Conservation (phyloP, 2,113 vertebrate species). For the Paralichthys olivaceus region DNA sequence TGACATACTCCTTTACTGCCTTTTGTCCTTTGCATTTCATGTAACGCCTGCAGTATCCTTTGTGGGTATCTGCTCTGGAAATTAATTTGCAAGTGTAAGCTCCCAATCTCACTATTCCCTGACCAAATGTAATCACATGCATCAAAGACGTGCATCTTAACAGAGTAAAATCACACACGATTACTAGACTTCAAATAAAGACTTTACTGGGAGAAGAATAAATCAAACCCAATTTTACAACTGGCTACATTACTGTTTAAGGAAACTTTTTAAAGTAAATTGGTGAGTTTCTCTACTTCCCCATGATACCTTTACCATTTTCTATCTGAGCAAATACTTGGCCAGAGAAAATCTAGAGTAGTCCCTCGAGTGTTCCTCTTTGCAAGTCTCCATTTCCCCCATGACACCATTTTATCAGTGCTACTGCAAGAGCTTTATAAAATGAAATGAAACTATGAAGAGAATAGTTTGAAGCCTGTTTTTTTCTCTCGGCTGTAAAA, state of each 20-base stretch:
- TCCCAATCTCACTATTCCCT: constrained; percentile 2
- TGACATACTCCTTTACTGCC: constrained; percentile 31
- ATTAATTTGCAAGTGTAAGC: constrained; percentile 8
- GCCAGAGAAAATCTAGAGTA: not conserved
- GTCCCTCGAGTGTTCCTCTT: not conserved
- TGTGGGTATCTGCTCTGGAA: constrained; percentile 4
- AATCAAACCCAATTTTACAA: not conserved
- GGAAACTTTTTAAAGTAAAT: not conserved
- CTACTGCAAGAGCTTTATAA: not conserved
- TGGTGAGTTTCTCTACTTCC: no score
- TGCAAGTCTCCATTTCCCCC: not conserved
- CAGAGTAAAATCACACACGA: constrained; percentile 2
- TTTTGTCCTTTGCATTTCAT: constrained; percentile 41
- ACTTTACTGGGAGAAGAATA: constrained; percentile 3
- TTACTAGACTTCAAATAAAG: constrained; percentile 29
- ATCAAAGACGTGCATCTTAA: constrained; percentile 25
- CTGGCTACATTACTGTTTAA: not conserved
- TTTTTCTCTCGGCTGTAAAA: constrained; percentile 30
- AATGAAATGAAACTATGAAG: not conserved
- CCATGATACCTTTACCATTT: not conserved
- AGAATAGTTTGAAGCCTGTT: constrained; percentile 16
- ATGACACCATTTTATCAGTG: constrained; percentile 24
- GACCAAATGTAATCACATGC: constrained; percentile 36
- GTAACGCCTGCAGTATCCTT: constrained; percentile 12
- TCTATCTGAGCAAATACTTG: not conserved